A percentile compares a stretch with the other conserved stretches of the same genome.
These are phyloP conservation scores for Athalia cordata DNA, from an alignment of 2,888 invertebrate genomes.

Conservation along the genomic window DNA sequence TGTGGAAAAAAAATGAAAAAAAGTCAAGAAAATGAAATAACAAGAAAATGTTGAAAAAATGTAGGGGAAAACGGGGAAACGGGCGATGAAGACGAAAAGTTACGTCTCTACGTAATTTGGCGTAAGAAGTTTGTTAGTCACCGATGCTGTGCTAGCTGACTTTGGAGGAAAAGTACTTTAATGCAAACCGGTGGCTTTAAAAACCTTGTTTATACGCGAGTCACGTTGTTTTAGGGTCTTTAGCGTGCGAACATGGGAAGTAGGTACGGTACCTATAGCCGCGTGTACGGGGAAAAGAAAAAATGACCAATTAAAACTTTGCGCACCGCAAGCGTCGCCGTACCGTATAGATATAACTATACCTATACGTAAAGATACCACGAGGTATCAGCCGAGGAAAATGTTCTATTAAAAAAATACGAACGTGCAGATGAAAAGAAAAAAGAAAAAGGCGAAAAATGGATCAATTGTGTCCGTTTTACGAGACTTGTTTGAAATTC, in stretches of 20 bases:
- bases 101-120: slow-evolving; percentile 15
- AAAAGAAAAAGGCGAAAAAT: too few species aligned
- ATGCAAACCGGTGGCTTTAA: slow-evolving; percentile 39
- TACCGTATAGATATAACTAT: slow-evolving; percentile 1
- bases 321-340: slow-evolving; percentile 5
- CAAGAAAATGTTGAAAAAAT: background rate
- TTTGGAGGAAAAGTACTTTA: slow-evolving; percentile 25
- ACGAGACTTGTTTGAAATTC: too few species aligned
- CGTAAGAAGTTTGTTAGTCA: slow-evolving; percentile 42
- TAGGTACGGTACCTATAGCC: background rate
- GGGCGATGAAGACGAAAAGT: background rate
- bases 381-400: too few species aligned
- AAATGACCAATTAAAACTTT: slow-evolving; percentile 47
- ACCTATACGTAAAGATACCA: too few species aligned
- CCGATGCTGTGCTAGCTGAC: slow-evolving; percentile 20
- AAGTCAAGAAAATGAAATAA: background rate
- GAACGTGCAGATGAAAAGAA: background rate
- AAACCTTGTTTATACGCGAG: slow-evolving; percentile 45
- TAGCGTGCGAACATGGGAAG: slow-evolving; percentile 43
- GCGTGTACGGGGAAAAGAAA: slow-evolving; percentile 5
- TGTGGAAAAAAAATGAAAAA: too few species aligned
- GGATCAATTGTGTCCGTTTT: too few species aligned
- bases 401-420: slow-evolving; percentile 30
- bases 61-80: slow-evolving; percentile 3
- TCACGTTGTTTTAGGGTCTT: slow-evolving; percentile 45